Evolutionary conservation across 2,113 vertebrate species (phyloP), one percentile per base, ranked within the genome.

Genomic region (Phainopepla nitens): DNA sequence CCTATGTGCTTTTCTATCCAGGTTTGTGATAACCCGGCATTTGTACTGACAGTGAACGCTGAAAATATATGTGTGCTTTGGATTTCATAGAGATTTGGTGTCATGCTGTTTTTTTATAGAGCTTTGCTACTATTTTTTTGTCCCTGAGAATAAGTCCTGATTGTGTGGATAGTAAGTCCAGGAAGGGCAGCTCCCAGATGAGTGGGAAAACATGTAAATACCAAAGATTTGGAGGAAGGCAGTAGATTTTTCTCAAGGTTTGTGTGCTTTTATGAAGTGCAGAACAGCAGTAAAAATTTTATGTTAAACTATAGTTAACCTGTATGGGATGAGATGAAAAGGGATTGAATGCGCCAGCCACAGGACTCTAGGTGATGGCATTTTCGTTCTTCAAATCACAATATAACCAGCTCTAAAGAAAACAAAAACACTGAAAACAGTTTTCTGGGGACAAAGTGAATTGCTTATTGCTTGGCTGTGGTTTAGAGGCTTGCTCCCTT

Each of bases 241-340:
- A 66, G 58, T 47, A 56, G 23, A 73, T 73, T 81, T 83, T 66
- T 83, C 51, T 93, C 60, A 81, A 75, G 41, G 31, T 65, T 12
- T 68, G 10, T 51, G 39, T 73, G 42, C 15, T 73, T 88, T 71
- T 44, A 62, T 33, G 31, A 90, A 64, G 62, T 64, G 61, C 4
- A 92, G 65, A 97, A 83, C 41, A 61, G 20, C 50, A 89, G 75
- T 90, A 93, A 95, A 95, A 93, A 14, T 15, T 96, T 88, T 53
- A 72, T 69, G 95, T 97, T 89, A 93, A 94, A 49, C 89, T 75
- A n/a, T 10, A 95, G 56, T 92, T 96, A 82, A 69, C 70, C 47
- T 68, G 21, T 79, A 76, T 76, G 76, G 91, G 39, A 17, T 61
- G 42, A 93, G 50, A 94, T 71, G 61, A 92, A 93, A 93, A 96